A percentile compares a stretch with the other conserved stretches of the same genome.
phyloP scores from a whole-genome alignment of 1,140 invertebrate genomes.

The Tetragonula clypearis region DNA sequence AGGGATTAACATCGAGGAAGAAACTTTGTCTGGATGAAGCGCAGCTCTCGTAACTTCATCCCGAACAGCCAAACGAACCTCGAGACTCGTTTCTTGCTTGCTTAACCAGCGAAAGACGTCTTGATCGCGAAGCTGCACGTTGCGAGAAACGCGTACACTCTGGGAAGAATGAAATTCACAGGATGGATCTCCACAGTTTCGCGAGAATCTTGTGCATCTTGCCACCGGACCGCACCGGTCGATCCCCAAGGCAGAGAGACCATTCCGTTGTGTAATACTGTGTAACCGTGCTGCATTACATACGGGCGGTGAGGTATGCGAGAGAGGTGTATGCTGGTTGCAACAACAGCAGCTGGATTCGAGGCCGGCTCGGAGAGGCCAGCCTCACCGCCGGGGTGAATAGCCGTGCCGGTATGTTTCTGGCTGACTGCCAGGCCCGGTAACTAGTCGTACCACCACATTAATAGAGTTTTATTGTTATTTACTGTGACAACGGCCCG shows the following conservation, averaged over 20 bases:
- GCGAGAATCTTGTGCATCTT: conserved; percentile 37
- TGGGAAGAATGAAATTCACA: neutral
- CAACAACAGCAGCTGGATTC: conserved; percentile 46
- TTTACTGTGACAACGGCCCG: conserved; percentile 76
- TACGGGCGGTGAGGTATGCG: conserved; percentile 72
- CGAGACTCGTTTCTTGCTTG: too few relatives aligned
- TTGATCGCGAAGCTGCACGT: neutral
- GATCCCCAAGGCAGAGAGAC: conserved; percentile 46
- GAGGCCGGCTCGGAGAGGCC: neutral
- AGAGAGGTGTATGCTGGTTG: conserved; percentile 33
- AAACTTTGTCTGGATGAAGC: neutral
- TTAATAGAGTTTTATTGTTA: conserved; percentile 82
- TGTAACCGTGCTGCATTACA: conserved; percentile 76
- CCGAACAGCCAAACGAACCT: neutral
- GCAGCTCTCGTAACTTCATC: neutral
- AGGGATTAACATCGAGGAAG: too few relatives aligned
- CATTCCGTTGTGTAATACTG: conserved; percentile 72
- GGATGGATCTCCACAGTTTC: conserved; percentile 54
- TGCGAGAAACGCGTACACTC: neutral
- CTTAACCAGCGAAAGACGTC: neutral
- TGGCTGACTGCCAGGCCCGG: conserved; percentile 76
- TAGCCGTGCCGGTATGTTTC: conserved; percentile 74
- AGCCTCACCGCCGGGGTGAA: conserved; percentile 68
- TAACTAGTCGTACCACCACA: conserved; percentile 78
- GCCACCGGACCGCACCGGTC: conserved; percentile 66